Evolutionary conservation across 2,797 vertebrate species (phyloP).

Genomic region (Eidolon dupreanum): DNA sequence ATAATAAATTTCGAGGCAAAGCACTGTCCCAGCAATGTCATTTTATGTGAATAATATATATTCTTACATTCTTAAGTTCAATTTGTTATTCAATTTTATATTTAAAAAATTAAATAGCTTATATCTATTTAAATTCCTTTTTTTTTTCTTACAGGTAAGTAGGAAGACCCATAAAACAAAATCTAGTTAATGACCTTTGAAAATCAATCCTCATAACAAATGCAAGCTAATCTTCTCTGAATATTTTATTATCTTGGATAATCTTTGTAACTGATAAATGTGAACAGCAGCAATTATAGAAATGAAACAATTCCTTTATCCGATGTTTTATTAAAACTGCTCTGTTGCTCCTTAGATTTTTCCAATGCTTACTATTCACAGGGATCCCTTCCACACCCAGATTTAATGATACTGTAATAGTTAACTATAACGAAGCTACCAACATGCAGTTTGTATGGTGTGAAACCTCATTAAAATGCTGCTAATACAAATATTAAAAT

Average conservation of each 20-base stretch:
- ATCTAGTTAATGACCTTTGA: background rate
- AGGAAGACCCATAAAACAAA: slow-evolving; percentile 41
- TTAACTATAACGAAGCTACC: background rate
- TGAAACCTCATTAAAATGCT: background rate
- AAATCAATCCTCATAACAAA: slow-evolving; percentile 36
- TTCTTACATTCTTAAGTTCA: background rate
- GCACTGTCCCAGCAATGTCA: background rate
- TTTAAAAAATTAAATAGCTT: slow-evolving; percentile 1
- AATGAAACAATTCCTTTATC: background rate
- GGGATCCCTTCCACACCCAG: background rate
- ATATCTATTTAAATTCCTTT: background rate
- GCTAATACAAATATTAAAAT: background rate
- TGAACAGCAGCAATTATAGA: background rate
- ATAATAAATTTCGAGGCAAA: slow-evolving; percentile 1
- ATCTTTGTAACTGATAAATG: background rate
- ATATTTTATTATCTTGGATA: background rate
- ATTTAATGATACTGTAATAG: background rate
- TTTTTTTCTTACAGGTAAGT: background rate
- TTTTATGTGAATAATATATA: slow-evolving; percentile 29
- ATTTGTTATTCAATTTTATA: background rate
- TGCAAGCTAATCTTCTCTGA: background rate
- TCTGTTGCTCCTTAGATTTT: background rate
- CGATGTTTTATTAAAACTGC: background rate
- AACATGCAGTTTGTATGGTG: background rate
- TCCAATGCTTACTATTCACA: background rate